A percentile compares a stretch with the other conserved stretches of the same genome.
Conservation (phyloP, 2,113 vertebrate species). For the Ochotona princeps region DNA sequence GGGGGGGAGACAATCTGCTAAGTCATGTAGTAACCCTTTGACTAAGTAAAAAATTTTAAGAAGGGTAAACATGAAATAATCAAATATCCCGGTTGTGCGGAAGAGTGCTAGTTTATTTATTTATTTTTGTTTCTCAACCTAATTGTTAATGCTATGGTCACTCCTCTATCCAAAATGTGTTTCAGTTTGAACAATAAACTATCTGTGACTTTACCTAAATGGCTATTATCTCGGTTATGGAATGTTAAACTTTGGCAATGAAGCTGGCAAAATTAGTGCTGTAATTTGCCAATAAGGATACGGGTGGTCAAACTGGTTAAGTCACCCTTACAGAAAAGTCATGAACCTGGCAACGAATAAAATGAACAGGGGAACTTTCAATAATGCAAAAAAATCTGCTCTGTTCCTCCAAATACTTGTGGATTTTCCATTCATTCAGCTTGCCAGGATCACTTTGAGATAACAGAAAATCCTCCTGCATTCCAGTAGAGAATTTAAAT, state of each 20-base stretch:
- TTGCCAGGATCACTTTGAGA: not conserved
- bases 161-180: not conserved
- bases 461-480: not conserved
- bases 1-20: not conserved
- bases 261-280: slow-evolving; percentile 1
- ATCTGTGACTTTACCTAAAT: not conserved
- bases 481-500: not conserved
- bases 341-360: not conserved
- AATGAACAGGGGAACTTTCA: not conserved
- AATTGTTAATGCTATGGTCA: not conserved
- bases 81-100: not conserved
- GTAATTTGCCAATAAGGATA: not conserved
- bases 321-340: not conserved
- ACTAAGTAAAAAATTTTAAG: not conserved
- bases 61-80: not conserved
- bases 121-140: not conserved
- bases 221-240: not conserved
- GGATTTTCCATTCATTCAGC: not conserved
- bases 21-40: not conserved
- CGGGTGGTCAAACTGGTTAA: not conserved
- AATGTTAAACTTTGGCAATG: slow-evolving; percentile 7
- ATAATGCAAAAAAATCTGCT: not conserved
- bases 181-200: not conserved
- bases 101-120: not conserved
- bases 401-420: not conserved